These are phyloP conservation scores for Morpho deidamia DNA, from an alignment of 2,888 invertebrate species.

Conservation along the genomic window DNA sequence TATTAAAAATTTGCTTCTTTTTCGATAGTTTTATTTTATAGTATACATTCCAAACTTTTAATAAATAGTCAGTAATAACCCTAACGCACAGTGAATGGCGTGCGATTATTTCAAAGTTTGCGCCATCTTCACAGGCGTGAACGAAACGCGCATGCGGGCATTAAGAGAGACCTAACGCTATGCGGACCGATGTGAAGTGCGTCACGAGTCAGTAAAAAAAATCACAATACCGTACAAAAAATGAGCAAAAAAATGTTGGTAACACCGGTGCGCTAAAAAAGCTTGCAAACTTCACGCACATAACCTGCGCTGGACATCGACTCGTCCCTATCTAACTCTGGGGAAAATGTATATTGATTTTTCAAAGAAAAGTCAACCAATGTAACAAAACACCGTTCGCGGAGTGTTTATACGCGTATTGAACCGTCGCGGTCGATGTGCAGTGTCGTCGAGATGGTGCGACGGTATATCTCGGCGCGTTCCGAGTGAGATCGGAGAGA, in stretches of 20 bases:
- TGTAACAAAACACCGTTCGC: constrained; percentile 78
- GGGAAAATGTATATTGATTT: constrained; percentile 80
- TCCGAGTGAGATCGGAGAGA: constrained; percentile 72
- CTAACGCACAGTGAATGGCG: too few species aligned
- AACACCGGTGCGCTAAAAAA: constrained; percentile 80
- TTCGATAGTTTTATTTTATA: too few species aligned
- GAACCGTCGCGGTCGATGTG: constrained; percentile 71
- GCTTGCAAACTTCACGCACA: constrained; percentile 80
- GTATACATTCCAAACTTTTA: too few species aligned
- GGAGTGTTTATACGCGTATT: constrained; percentile 75
- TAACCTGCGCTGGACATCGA: constrained; percentile 80
- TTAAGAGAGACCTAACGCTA: constrained; percentile 61
- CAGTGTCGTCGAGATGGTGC: constrained; percentile 75
- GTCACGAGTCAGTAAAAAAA: constrained; percentile 70
- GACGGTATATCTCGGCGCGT: constrained; percentile 70
- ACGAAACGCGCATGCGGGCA: constrained; percentile 35
- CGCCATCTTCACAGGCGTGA: constrained; percentile 17
- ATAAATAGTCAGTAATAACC: too few species aligned
- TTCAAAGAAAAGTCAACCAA: constrained; percentile 79
- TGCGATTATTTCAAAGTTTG: constrained; percentile 8
- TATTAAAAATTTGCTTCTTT: too few species aligned
- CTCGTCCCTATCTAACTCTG: constrained; percentile 77
- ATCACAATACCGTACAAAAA: constrained; percentile 78
- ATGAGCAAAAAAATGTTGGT: constrained; percentile 78
- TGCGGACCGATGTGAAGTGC: constrained; percentile 54